Evolutionary conservation across 1,140 invertebrate genomes (phyloP).

Genomic region (Trichonephila inaurata): DNA sequence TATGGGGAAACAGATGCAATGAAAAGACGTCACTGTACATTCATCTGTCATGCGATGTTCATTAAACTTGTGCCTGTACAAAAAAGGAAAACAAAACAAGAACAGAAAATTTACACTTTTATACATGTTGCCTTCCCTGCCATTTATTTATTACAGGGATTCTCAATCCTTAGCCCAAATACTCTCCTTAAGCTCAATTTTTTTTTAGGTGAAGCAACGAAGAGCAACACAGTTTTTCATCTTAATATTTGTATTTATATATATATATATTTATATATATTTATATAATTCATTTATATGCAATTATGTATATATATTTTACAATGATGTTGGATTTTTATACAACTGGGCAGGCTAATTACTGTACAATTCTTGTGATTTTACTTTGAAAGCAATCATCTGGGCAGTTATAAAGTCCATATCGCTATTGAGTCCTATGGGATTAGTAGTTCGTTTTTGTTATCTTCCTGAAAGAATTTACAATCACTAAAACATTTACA

Average conservation of each 20-base stretch:
- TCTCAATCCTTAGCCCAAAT: conserved; percentile 53
- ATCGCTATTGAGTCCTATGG: conserved; percentile 70
- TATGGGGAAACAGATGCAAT: conserved; percentile 78
- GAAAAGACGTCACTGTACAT: conserved; percentile 70
- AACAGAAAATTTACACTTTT: conserved; percentile 72
- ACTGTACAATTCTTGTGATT: conserved; percentile 70
- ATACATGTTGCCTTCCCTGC: conserved; percentile 70
- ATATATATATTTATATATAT: conserved; percentile 73
- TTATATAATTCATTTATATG: conserved; percentile 71
- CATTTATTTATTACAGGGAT: conserved; percentile 60
- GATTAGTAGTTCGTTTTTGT: conserved; percentile 57
- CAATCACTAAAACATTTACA: conserved; percentile 64
- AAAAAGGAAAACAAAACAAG: conserved; percentile 71
- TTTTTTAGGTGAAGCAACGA: conserved; percentile 73
- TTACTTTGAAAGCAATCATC: conserved; percentile 75
- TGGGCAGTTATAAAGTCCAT: conserved; percentile 70
- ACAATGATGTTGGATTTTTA: conserved; percentile 71
- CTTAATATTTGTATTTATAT: conserved; percentile 56
- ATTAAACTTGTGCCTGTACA: conserved; percentile 73
- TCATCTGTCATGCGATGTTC: conserved; percentile 48
- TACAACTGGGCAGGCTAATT: conserved; percentile 66
- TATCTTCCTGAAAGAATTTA: conserved; percentile 76
- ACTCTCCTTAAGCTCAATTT: conserved; percentile 75
- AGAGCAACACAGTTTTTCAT: conserved; percentile 74
- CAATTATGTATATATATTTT: conserved; percentile 75